Conservation (phyloP, 2,888 invertebrate species). For the Liopterus haemorrhoidalis region DNA sequence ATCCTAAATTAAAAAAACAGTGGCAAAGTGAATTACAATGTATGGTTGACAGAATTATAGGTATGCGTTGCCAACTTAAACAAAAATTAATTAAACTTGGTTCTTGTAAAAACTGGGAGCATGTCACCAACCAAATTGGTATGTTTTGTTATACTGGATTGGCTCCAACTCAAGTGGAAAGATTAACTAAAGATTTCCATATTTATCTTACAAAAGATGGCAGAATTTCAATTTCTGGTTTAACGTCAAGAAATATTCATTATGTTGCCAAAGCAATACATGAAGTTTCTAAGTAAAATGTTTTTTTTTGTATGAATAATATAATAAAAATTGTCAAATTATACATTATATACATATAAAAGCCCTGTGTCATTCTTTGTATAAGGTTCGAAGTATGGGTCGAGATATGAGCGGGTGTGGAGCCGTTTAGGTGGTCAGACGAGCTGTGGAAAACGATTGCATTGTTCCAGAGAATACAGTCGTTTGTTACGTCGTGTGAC, state of each 20-base stretch:
- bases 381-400: too few species aligned
- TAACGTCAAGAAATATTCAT: constrained; percentile 58
- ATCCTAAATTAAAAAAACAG: constrained; percentile 45
- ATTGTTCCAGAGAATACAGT: too few species aligned
- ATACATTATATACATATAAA: too few species aligned
- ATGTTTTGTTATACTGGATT: constrained; percentile 69
- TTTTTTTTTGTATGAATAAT: too few species aligned
- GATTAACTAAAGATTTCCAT: constrained; percentile 55
- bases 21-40: constrained; percentile 58
- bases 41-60: constrained; percentile 64
- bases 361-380: too few species aligned
- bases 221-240: constrained; percentile 60
- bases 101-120: constrained; percentile 55
- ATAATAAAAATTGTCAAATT: too few species aligned
- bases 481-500: too few species aligned
- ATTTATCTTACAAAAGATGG: constrained; percentile 62
- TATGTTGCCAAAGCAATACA: constrained; percentile 61
- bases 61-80: constrained; percentile 51
- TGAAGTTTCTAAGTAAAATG: constrained; percentile 54
- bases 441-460: too few species aligned
- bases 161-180: constrained; percentile 53
- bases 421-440: too few species aligned
- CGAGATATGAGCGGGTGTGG: too few species aligned
- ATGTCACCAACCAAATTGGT: constrained; percentile 64
- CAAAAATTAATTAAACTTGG: constrained; percentile 55